Evolutionary conservation across 2,113 vertebrate species (phyloP), one percentile per base, ranked within the genome.

Genomic region (Desmodus rotundus): DNA sequence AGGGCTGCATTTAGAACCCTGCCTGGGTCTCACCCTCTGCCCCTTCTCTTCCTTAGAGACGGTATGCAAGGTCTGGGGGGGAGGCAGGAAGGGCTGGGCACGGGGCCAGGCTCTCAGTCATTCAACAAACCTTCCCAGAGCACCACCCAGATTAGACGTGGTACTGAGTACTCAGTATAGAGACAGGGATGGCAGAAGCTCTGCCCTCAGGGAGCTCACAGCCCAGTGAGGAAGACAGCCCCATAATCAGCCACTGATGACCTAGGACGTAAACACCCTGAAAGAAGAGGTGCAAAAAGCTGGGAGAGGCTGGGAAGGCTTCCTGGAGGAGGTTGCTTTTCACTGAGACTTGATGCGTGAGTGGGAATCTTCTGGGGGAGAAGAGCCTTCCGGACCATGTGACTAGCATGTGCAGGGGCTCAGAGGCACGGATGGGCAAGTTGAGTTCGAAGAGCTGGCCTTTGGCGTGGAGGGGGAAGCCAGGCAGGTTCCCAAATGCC

Each of bases 401-500:
- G 31, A 54, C 52, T 31, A 4, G 36, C 9, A 5, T 0, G 13
- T 5, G 16, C 11, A 31, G 16, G 20, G 61, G 33, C 43, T 86
- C 82, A 68, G 91, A 91, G 81, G 28, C 50, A 5, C 0, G 24
- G 24, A 24, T 3, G 22, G 50, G 63, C 22, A 41, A 9, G 13
- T 2, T 16, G 80, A 7, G 10, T 45, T 31, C 7, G 1, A 73
- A 80, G 58, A 68, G 15, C 41, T 13, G 41, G 87, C 10, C 91
- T 45, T 73, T 26, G 76, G 24, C 5, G 7, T 4, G 56, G 52
- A 50, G 1, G 36, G 41, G 54, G 36, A n/a, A 68, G 43, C 38
- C 74, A 31, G 50, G 20, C 3, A 2, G 9, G 17, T 3, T 8
- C 10, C 87, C 8, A 5, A 67, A 4, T 0, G 8, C 45, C 65